Conservation (phyloP, 2,113 vertebrate genomes). For the Dicaeum eximium region DNA sequence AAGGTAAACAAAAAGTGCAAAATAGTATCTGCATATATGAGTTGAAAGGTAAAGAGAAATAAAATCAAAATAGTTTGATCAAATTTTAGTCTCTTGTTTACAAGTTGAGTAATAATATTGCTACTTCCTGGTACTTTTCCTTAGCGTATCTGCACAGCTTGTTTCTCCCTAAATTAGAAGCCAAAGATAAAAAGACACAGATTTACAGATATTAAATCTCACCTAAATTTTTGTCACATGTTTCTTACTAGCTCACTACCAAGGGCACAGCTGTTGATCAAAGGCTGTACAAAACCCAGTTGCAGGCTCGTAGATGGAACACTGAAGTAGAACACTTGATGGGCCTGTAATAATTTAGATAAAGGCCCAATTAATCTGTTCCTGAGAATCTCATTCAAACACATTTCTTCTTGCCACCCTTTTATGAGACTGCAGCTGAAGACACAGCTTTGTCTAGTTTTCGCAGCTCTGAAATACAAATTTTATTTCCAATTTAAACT, state of each 20-base stretch:
- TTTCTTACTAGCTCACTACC: neutral
- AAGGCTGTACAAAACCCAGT: neutral
- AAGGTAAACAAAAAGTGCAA: neutral
- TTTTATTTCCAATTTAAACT: neutral
- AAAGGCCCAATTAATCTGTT: neutral
- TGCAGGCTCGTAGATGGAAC: neutral
- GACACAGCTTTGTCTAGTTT: neutral
- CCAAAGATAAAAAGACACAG: neutral
- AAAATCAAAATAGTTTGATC: neutral
- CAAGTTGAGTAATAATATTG: neutral
- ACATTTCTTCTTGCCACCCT: neutral
- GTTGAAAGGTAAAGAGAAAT: neutral
- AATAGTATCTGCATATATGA: neutral
- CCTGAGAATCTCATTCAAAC: neutral
- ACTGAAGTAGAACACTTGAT: neutral
- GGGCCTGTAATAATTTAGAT: neutral
- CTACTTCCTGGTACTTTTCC: neutral
- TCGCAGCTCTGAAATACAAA: neutral
- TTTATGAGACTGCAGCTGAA: neutral
- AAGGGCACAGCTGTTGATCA: neutral
- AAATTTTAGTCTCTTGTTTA: neutral
- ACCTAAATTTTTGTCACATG: neutral
- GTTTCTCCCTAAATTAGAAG: neutral
- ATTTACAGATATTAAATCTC: neutral
- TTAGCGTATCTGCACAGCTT: neutral